Conservation (phyloP, 1,140 invertebrate species). For the Halesus radiatus region DNA sequence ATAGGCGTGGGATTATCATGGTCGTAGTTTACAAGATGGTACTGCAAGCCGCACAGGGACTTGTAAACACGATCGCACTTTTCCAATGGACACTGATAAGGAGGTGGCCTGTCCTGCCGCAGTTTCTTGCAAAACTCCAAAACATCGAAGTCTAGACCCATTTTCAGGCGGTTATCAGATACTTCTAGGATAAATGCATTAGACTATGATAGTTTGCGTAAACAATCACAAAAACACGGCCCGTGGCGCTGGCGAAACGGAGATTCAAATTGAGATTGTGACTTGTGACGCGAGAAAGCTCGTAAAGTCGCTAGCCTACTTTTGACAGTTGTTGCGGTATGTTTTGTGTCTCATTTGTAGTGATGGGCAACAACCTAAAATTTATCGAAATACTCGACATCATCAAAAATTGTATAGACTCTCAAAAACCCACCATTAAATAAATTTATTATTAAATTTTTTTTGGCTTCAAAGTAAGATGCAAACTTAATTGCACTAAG, state of each 20-base stretch:
- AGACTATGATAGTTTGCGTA: neutral
- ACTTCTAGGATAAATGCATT: conserved; percentile 4
- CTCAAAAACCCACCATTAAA: too few species aligned
- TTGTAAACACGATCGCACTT: conserved; percentile 89
- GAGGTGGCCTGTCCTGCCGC: conserved; percentile 82
- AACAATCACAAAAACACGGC: conserved; percentile 13
- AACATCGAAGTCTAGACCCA: conserved; percentile 87
- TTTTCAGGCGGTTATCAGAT: conserved; percentile 60
- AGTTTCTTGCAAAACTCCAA: conserved; percentile 87
- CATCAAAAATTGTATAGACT: too few species aligned
- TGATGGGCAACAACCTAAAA: neutral
- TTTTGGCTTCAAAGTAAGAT: too few species aligned
- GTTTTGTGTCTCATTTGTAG: conserved; percentile 44
- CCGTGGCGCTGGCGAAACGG: neutral
- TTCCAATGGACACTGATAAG: conserved; percentile 86
- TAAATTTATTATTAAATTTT: too few species aligned
- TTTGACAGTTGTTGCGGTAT: conserved; percentile 51
- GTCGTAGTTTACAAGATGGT: conserved; percentile 87
- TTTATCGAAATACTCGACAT: too few species aligned
- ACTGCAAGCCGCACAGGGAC: conserved; percentile 87
- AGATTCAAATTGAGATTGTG: conserved; percentile 7
- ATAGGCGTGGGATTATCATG: conserved; percentile 78
- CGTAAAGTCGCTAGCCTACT: conserved; percentile 46
- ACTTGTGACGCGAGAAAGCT: conserved; percentile 42
- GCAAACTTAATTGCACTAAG: too few species aligned